Evolutionary conservation across 2,113 vertebrate genomes (phyloP).

Genomic region (Spermophilus dauricus): DNA sequence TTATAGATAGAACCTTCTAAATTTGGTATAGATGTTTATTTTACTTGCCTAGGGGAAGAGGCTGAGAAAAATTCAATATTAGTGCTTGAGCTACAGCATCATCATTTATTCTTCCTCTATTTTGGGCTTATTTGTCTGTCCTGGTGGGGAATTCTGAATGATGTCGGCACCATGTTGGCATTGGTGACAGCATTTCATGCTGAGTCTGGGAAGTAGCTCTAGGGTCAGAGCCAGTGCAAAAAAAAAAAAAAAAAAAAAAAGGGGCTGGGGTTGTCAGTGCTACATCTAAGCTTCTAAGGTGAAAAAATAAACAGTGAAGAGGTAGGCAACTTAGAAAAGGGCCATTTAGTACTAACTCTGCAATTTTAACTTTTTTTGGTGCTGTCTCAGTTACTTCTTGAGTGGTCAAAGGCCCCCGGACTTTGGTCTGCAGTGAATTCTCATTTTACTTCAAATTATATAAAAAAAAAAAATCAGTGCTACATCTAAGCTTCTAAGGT

Average conservation of each 20-base stretch:
- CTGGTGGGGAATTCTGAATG: neutral
- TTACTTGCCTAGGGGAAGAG: neutral
- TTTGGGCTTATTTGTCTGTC: neutral
- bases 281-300: neutral
- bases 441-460: neutral
- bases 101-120: neutral
- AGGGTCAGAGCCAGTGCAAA: neutral
- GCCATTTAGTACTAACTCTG: neutral
- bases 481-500: neutral
- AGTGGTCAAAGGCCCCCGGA: neutral
- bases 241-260: neutral
- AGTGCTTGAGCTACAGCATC: neutral
- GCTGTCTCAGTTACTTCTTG: neutral
- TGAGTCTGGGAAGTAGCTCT: neutral
- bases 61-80: neutral
- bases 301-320: neutral
- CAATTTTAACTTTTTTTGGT: neutral
- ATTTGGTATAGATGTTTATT: constrained; percentile 6
- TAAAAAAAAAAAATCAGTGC: neutral
- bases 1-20: neutral
- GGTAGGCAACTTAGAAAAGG: neutral
- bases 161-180: neutral
- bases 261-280: too few species aligned
- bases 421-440: neutral
- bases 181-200: neutral